A percentile compares a stretch with the other conserved stretches of the same genome.
These are phyloP conservation scores for Agriopis leucophaearia DNA, from an alignment of 2,888 invertebrate genomes.

Conservation along the genomic window DNA sequence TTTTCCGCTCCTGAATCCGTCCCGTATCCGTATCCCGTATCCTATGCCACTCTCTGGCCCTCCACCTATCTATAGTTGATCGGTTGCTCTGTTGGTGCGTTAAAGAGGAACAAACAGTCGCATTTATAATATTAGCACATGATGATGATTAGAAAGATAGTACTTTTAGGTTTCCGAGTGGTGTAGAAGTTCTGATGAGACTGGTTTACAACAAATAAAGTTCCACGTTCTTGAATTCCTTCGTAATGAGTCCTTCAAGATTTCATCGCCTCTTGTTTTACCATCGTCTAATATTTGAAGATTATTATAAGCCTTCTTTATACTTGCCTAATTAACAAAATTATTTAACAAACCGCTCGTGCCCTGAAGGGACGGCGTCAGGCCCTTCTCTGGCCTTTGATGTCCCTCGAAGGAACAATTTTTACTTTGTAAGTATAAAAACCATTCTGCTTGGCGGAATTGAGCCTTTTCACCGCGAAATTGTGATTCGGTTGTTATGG, in stretches of 20 bases:
- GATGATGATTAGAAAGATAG: no score
- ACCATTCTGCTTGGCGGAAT: slow-evolving; percentile 25
- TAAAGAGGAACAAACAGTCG: no score
- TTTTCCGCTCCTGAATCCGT: no score
- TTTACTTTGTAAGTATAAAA: slow-evolving; percentile 42
- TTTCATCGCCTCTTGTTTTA: neutral
- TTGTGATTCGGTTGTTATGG: slow-evolving; percentile 20
- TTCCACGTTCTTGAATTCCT: neutral
- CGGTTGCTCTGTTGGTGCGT: no score
- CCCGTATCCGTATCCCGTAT: no score
- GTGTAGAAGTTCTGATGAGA: no score
- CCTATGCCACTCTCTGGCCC: no score
- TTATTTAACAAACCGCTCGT: slow-evolving; percentile 33
- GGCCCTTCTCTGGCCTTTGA: slow-evolving; percentile 44
- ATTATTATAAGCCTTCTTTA: slow-evolving; percentile 31
- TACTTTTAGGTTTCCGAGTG: no score
- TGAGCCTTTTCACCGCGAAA: slow-evolving; percentile 27
- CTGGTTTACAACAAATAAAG: neutral
- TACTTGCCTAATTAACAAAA: slow-evolving; percentile 49
- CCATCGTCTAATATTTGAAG: slow-evolving; percentile 15
- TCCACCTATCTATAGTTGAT: no score
- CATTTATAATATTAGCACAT: no score
- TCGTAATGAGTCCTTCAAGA: slow-evolving; percentile 7
- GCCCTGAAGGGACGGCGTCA: slow-evolving; percentile 14
- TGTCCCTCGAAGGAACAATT: slow-evolving; percentile 42